Evolutionary conservation across 2,888 invertebrate genomes (phyloP), one percentile per base, ranked within the genome.

Genomic region (Drosophila fulvimacula): DNA sequence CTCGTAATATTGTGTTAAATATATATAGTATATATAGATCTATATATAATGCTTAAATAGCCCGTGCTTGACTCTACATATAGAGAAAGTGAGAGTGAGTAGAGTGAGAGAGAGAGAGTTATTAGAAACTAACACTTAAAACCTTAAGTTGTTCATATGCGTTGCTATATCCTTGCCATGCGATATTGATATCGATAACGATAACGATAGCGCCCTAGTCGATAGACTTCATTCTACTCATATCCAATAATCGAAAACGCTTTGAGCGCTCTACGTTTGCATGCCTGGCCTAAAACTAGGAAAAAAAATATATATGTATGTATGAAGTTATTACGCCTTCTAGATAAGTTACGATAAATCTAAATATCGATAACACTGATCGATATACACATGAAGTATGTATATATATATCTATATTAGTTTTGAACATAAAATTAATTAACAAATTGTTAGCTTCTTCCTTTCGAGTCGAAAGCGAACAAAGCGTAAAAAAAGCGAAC

Each of bases 121-220:
- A 60, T 83, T 86, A 74, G 79, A 88, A 69, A 79, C 87, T 88
- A 88, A 83, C 89, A 84, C 87, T 87, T 83, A 83, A 82, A 68
- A 84, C 66, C 73, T 76, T 48, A 84, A 53, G 61, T 62, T 62
- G 6, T 81, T 86, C 87, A 83, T 83, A 88, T 87, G 83, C 87
- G 70, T 83, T 88, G 71, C 89, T 83, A 78, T 82, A 88, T 88
- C 84, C 81, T 83, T 85, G 64, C 72, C 57, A 17, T 32, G 10
- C 65, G 59, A n/a, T 46, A 46, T 19, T 55, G 51, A 24, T 56
- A 52, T 46, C 65, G 17, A 49, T 30, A 69, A 56, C 53, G 51
- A 39, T 53, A 44, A 34, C 57, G 57, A 57, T 57, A 44, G 24
- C 56, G 36, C 17, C 46, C 46, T 30, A 48, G 46, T 48, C 46